Evolutionary conservation across 2,113 vertebrate genomes (phyloP).

Genomic region (Mugil cephalus): DNA sequence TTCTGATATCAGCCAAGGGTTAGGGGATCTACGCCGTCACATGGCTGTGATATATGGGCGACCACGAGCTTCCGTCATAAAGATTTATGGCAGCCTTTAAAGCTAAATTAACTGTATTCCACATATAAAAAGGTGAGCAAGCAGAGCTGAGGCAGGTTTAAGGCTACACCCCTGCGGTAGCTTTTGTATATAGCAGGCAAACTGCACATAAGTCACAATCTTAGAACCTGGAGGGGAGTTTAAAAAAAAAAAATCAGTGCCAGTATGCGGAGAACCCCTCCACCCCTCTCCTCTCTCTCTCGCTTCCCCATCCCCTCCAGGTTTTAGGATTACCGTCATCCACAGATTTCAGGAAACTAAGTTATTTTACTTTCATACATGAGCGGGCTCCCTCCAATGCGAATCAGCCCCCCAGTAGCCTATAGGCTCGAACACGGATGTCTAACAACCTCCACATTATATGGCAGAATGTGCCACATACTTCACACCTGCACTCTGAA

Average conservation of each 20-base stretch:
- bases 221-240: slow-evolving; percentile 6
- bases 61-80: slow-evolving; percentile 58
- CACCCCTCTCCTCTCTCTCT: background rate
- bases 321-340: slow-evolving; percentile 82
- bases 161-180: slow-evolving; percentile 54
- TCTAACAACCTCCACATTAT: slow-evolving; percentile 97
- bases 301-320: slow-evolving; percentile 17
- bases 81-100: slow-evolving; percentile 73
- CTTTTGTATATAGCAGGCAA: slow-evolving; percentile 56
- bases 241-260: slow-evolving; percentile 14
- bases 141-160: slow-evolving; percentile 53
- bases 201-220: slow-evolving; percentile 49
- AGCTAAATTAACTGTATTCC: slow-evolving; percentile 66
- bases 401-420: slow-evolving; percentile 90
- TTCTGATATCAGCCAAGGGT: slow-evolving; percentile 52
- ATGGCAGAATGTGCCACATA: slow-evolving; percentile 92
- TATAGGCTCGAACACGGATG: slow-evolving; percentile 92
- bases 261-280: slow-evolving; percentile 40
- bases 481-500: slow-evolving; percentile 99
- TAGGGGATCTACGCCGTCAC: slow-evolving; percentile 42
- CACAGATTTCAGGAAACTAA: slow-evolving; percentile 84
- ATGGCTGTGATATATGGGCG: slow-evolving; percentile 52
- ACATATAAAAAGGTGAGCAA: slow-evolving; percentile 46
- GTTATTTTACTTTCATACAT: slow-evolving; percentile 93
- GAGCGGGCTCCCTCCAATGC: slow-evolving; percentile 88